phyloP scores from a whole-genome alignment of 2,888 invertebrate species.

The Mylabris sibirica region DNA sequence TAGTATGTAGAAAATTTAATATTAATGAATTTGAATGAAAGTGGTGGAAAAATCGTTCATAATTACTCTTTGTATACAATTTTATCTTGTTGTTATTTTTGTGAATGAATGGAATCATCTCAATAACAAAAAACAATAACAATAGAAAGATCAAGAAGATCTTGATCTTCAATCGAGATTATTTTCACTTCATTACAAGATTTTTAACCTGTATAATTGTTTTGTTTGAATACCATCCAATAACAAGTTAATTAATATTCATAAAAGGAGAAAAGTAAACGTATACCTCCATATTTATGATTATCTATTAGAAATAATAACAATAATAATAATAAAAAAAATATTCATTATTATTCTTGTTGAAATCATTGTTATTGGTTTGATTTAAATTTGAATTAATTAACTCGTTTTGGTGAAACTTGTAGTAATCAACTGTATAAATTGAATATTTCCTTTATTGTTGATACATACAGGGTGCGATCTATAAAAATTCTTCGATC shows the following conservation, averaged over 20 bases:
- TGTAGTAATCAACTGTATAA: not conserved
- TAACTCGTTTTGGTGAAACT: slow-evolving; percentile 3
- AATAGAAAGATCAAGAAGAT: not conserved
- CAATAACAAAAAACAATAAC: slow-evolving; percentile 1
- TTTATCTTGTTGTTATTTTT: not conserved
- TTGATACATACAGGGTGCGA: not conserved
- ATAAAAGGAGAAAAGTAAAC: too few relatives aligned
- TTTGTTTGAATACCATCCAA: not conserved
- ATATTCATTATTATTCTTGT: too few relatives aligned
- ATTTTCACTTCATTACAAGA: not conserved
- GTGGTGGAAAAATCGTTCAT: not conserved
- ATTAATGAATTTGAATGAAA: slow-evolving; percentile 1
- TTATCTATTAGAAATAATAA: too few relatives aligned
- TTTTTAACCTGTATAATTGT: not conserved
- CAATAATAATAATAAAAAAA: too few relatives aligned
- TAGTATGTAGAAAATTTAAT: not conserved
- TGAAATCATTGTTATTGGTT: not conserved
- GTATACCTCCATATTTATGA: too few relatives aligned
- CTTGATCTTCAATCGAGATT: not conserved
- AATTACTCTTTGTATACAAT: not conserved
- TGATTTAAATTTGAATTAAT: not conserved
- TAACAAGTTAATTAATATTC: too few relatives aligned
- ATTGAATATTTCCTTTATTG: not conserved
- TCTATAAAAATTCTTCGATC: not conserved
- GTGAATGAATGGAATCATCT: not conserved